Evolutionary conservation across 2,113 vertebrate species (phyloP), one percentile per base, ranked within the genome.

Genomic region (Sisor rabdophorus): DNA sequence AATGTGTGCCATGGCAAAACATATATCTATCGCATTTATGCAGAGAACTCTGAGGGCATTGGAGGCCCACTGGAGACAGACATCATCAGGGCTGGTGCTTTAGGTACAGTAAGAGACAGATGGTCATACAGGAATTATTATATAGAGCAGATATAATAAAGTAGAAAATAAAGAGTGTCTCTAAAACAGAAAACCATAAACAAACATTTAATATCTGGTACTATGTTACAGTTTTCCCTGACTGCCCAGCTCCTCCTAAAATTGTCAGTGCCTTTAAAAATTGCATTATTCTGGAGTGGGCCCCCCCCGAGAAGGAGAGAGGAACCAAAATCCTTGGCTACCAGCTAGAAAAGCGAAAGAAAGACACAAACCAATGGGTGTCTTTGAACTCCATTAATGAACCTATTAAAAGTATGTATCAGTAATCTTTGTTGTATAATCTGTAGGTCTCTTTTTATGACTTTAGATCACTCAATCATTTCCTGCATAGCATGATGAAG

Each of bases 1-100:
- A 88, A 86, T 20, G 92, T 94, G 71, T 90, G 92, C 40, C 89
- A 84, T 76, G 93, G 93, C 71, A 88, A 70, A 79, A 94, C 89
- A 84, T 96, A 95, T 80, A 84, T 87, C 86, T 96, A 95, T 87
- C 91, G 89, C 3, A 91, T 96, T 83, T 89, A 84, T 17, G 93
- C 95, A 0, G 83, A 92, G 83, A 96, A 89, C 24, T 85, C 89
- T 0, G 93, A 95, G 84, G 95, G 94, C 12, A 53, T 82, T 0
- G 89, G 95, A 0, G 88, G 94, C 0, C 36, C 90, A 0, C 85
- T 97, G 87, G 91, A 94, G 77, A 95, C 94, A 0, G 86, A 90
- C 5, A 92, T 92, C 79, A 91, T 94, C 81, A 91, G 92, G 86
- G 88, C 92, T 77, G 91, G 89, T 11, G 79, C 89, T 53, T 88